Base-by-base conservation (phyloP, 1,140 invertebrate genomes). In the Pogonognathellus flavescens region DNA sequence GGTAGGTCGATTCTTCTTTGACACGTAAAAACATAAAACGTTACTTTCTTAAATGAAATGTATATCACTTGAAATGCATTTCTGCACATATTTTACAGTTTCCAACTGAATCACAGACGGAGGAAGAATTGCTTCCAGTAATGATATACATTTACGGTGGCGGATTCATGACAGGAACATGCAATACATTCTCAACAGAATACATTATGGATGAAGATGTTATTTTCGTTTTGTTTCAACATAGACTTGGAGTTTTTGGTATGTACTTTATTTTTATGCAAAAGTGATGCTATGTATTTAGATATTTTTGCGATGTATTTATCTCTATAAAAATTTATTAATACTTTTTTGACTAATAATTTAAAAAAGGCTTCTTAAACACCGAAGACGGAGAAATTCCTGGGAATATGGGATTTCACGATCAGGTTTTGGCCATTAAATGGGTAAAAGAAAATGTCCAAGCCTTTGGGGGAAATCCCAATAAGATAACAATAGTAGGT, bases 71-170 rank as follows among this genome's bases (percentile, higher is more conserved):
- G 4, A 11, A 22, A 25, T 41, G 1, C 1, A 16, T 72, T 49
- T 72, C 66, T 16, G 31, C 1, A 18, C n/a, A 6, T 60, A 10
- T 10, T 18, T 9, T 62, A 18, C 16, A 76, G 70, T 9, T 76
- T n/a, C 41, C 70, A n/a, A 9, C 4, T 1, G 49, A 76, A 2
- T 16, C 16, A 0, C 11, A 31, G 11, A 49, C 41, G n/a, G n/a
- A n/a, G n/a, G 11, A 76, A 76, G 31, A 25, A 0, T 76, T 76
- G 16, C 16, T 76, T 16, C 81, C 91, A 81, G 91, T 94, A 66
- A 90, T 92, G 87, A 92, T 93, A n/a, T 93, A 92, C 89, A 91
- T 94, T 81, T 92, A 93, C 88, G 93, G 93, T 0, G 93, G 93
- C n/a, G 93, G 92, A 10, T 93, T 92, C 88, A 84, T 92, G 90